phyloP scores from a whole-genome alignment of 2,797 vertebrate genomes.

The Triplophysa yarkandensis region DNA sequence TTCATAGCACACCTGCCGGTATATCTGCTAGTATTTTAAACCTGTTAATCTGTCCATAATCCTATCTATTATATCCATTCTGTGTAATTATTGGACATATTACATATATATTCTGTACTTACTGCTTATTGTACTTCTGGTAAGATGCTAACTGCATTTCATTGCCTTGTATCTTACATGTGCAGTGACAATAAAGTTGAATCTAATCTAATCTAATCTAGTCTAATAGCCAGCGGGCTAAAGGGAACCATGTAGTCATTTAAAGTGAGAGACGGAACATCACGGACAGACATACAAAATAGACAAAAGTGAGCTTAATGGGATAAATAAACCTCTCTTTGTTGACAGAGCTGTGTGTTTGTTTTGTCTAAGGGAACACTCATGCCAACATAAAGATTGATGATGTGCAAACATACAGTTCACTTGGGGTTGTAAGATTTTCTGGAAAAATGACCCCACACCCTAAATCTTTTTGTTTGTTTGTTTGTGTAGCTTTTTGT shows the following conservation, averaged over 20 bases:
- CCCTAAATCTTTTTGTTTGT: background rate
- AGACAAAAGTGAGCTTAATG: conserved; percentile 2
- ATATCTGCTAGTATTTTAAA: too few relatives aligned
- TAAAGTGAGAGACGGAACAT: conserved; percentile 21
- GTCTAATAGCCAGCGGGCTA: background rate
- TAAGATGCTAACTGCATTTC: too few relatives aligned
- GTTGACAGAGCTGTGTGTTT: conserved; percentile 35
- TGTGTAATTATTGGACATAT: too few relatives aligned
- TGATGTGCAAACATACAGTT: conserved; percentile 4
- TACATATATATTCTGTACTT: too few relatives aligned
- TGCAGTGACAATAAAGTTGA: too few relatives aligned
- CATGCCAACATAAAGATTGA: conserved; percentile 22
- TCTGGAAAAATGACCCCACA: conserved; percentile 4
- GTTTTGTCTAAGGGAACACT: conserved; percentile 9
- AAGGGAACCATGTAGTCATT: background rate
- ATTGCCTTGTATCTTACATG: too few relatives aligned
- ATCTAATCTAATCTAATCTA: too few relatives aligned
- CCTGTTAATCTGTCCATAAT: too few relatives aligned
- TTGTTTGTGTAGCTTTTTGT: conserved; percentile 16
- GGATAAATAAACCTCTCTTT: conserved; percentile 14
- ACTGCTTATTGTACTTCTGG: too few relatives aligned
- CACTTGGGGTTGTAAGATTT: background rate
- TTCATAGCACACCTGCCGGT: too few relatives aligned
- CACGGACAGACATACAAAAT: conserved; percentile 13
- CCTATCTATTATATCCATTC: too few relatives aligned